A percentile compares a stretch with the other conserved stretches of the same genome.
These are phyloP conservation scores for Brenthis hecate DNA, from an alignment of 2,888 invertebrate genomes.

Conservation along the genomic window DNA sequence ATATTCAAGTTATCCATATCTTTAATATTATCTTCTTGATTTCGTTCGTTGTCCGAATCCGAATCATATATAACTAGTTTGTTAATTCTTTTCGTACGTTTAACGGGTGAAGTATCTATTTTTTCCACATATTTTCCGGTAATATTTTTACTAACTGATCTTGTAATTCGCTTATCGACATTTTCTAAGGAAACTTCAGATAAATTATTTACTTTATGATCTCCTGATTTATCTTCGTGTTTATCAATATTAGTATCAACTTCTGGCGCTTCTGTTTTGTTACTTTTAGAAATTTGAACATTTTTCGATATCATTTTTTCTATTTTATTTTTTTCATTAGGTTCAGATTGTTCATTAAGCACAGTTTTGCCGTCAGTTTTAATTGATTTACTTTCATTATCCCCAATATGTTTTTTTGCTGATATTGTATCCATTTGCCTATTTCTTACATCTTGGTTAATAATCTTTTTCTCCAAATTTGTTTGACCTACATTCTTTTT, in stretches of 20 bases:
- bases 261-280: background rate
- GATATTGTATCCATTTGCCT: background rate
- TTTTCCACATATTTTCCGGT: conserved; percentile 26
- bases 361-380: conserved; percentile 1
- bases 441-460: background rate
- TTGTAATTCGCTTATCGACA: conserved; percentile 48
- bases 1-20: background rate
- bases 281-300: background rate
- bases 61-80: conserved; percentile 54
- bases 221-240: conserved; percentile 30
- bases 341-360: background rate
- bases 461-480: background rate
- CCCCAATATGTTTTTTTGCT: background rate
- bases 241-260: conserved; percentile 17
- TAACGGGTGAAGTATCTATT: conserved; percentile 30
- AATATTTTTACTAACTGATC: conserved; percentile 50
- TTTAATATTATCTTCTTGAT: background rate
- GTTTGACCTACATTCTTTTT: background rate
- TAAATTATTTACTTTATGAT: conserved; percentile 30
- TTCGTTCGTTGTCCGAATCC: conserved; percentile 47
- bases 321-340: background rate
- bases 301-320: background rate
- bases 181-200: conserved; percentile 27
- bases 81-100: conserved; percentile 48
- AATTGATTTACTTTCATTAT: background rate